Evolutionary conservation across 2,797 vertebrate genomes (phyloP).

Genomic region (Neomorphus geoffroyi): DNA sequence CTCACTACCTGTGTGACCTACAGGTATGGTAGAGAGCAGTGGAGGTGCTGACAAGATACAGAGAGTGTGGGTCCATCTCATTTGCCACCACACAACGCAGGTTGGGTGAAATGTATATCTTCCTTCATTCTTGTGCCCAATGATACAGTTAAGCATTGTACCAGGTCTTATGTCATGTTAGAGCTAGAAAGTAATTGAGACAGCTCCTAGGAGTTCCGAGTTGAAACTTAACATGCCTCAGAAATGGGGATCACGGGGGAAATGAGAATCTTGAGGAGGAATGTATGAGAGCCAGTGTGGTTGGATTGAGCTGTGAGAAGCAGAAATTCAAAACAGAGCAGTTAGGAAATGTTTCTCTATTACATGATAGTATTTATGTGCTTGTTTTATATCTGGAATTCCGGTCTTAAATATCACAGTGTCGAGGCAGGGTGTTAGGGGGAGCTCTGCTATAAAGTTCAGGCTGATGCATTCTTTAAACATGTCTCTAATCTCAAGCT

Average conservation of each 20-base stretch:
- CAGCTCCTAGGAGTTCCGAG: not conserved
- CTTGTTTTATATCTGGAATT: not conserved
- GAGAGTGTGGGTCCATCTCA: fast-evolving
- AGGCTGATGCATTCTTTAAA: not conserved
- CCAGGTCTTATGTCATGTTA: not conserved
- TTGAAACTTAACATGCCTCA: not conserved
- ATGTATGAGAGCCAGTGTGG: not conserved
- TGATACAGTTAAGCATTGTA: not conserved
- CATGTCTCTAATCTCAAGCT: not conserved
- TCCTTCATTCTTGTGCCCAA: not conserved
- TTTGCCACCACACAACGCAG: not conserved
- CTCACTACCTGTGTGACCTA: not conserved
- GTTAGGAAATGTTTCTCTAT: not conserved
- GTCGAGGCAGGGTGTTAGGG: not conserved
- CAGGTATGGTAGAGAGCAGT: not conserved
- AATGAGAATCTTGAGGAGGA: not conserved
- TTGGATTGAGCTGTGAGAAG: not conserved
- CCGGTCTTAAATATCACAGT: not conserved
- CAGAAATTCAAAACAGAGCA: not conserved
- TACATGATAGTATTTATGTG: not conserved
- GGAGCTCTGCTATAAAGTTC: not conserved
- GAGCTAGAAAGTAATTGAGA: not conserved
- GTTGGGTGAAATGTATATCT: not conserved
- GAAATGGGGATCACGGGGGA: fast-evolving
- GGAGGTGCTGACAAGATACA: not conserved